Conservation (phyloP, 2,797 vertebrate species). For the Darevskia nairensis region DNA sequence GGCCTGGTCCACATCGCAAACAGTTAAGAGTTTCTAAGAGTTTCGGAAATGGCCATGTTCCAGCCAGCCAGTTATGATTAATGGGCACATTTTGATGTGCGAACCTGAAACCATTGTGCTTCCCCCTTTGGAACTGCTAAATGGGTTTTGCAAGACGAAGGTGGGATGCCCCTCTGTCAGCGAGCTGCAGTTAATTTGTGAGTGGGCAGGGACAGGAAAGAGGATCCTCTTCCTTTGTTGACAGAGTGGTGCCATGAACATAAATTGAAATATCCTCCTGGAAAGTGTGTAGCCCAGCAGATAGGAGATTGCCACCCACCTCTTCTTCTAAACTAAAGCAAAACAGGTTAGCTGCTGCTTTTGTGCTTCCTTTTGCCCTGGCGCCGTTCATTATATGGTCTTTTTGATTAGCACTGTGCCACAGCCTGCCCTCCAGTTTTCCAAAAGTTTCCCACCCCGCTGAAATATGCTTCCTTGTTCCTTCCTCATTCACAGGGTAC, state of each 20-base stretch:
- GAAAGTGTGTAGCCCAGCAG: not conserved
- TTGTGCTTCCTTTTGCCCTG: not conserved
- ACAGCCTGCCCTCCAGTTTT: no score
- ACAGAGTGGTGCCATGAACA: conserved; percentile 19
- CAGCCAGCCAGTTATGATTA: conserved; percentile 31
- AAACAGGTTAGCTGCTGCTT: conserved; percentile 6
- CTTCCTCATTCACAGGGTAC: no score
- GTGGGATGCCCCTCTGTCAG: conserved; percentile 12
- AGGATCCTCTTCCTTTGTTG: conserved; percentile 23
- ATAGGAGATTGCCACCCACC: not conserved
- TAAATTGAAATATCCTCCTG: conserved; percentile 20
- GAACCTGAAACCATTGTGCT: conserved; percentile 23
- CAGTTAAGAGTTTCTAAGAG: not conserved
- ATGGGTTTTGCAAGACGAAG: conserved; percentile 35
- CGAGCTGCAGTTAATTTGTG: conserved; percentile 19
- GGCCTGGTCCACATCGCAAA: not conserved
- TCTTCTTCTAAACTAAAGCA: not conserved
- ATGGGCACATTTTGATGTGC: conserved; percentile 27
- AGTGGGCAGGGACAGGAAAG: conserved; percentile 16
- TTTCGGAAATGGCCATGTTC: conserved; percentile 26
- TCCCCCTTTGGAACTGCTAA: conserved; percentile 29
- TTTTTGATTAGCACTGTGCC: not conserved
- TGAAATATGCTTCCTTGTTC: no score
- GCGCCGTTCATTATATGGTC: not conserved
- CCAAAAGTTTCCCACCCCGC: no score